Evolutionary conservation across 2,888 invertebrate genomes (phyloP).

Genomic region (Rhopalosiphum nymphaeae): DNA sequence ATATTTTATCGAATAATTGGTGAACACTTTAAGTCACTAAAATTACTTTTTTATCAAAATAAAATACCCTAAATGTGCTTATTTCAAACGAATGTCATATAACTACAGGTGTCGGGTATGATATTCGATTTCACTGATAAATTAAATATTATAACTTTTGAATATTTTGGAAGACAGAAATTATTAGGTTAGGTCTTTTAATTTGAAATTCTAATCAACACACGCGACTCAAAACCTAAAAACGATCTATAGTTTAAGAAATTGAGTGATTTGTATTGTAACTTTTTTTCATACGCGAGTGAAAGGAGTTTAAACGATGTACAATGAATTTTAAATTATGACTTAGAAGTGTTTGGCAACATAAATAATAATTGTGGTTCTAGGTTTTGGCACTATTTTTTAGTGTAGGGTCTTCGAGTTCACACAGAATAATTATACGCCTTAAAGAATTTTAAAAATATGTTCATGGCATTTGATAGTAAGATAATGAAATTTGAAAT

Average conservation of each 20-base stretch:
- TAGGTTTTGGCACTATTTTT: constrained; percentile 25
- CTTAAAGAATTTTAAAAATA: background rate
- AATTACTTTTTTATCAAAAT: background rate
- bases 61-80: background rate
- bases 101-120: background rate
- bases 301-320: constrained; percentile 22
- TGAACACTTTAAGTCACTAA: background rate
- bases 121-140: background rate
- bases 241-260: background rate
- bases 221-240: background rate
- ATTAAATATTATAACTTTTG: background rate
- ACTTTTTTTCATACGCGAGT: background rate
- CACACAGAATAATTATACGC: background rate
- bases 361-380: background rate
- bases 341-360: constrained; percentile 26
- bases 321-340: constrained; percentile 27
- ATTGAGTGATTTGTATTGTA: background rate
- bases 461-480: background rate
- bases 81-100: background rate
- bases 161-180: background rate
- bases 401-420: background rate
- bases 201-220: constrained; percentile 7
- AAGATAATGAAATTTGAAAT: background rate
- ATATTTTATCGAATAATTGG: background rate
- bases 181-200: background rate